Base-by-base conservation (phyloP, 2,113 vertebrate genomes). In the Pterocles orientalis region DNA sequence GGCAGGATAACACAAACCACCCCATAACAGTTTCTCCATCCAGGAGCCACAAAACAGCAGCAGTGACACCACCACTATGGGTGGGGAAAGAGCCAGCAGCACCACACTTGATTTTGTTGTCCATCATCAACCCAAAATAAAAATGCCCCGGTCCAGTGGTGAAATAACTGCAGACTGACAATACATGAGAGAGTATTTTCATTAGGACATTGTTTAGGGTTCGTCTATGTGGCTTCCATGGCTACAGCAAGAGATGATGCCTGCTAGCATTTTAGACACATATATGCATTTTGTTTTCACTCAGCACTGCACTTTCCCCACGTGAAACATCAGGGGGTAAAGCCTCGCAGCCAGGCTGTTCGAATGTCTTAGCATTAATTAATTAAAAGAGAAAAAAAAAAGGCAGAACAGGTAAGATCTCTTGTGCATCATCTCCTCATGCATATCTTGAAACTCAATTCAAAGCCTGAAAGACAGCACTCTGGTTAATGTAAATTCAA, bases 171-270 rank as follows among this genome's bases (percentile, higher is more conserved):
- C 80, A 77, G 64, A 24, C 14, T 84, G 86, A 66, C 90, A 93
- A 8, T 26, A 13, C 5, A 8, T 0, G 7, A 50, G 12, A 10
- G 24, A 25, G 50, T 50, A 53, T 33, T 76, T 62, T 93, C 86
- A 48, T 86, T 56, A 94, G 77, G 68, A 76, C 36, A 43, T 18
- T 86, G 92, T 94, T 94, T 84, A 58, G 82, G 66, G 91, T 56
- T 85, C 54, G 1, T 57, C 94, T 89, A 58, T 41, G 4, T 28
- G 34, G 87, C 86, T 92, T 82, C 82, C 96, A 94, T 72, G 51
- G 88, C 93, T 94, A 82, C 96, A 91, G 90, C 82, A 88, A 66
- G 77, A 71, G 79, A 66, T 28, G 75, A 18, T 86, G 88, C 11
- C 65, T 54, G 79, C 45, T 51, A 72, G 86, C 83, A 43, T 82